These are phyloP conservation scores for Aphelinus certus DNA, from an alignment of 1,140 invertebrate species.

Conservation along the genomic window DNA sequence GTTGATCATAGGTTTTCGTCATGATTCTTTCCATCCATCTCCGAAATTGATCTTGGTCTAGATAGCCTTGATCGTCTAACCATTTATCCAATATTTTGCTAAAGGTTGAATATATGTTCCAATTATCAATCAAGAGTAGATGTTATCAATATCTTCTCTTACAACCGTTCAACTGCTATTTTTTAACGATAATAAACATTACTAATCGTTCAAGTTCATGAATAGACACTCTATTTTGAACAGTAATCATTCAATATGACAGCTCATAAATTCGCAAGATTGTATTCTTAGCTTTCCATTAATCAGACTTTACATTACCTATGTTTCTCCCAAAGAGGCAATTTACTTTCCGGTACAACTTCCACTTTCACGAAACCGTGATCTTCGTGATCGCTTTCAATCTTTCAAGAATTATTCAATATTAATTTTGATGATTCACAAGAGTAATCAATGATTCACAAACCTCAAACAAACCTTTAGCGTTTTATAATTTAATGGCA, in stretches of 20 bases:
- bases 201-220: too few species aligned
- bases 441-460: neutral
- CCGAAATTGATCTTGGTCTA: conserved; percentile 62
- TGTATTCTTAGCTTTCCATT: too few species aligned
- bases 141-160: too few species aligned
- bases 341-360: neutral
- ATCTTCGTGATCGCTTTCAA: conserved; percentile 26
- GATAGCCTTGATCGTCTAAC: conserved; percentile 53
- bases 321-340: too few species aligned
- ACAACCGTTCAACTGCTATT: too few species aligned
- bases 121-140: too few species aligned
- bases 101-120: conserved; percentile 27
- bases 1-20: conserved; percentile 49
- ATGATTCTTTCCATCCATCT: conserved; percentile 61
- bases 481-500: conserved; percentile 39
- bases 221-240: too few species aligned
- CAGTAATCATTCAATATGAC: too few species aligned
- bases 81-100: conserved; percentile 57
- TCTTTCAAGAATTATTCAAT: conserved; percentile 20
- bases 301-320: too few species aligned
- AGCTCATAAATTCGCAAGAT: too few species aligned
- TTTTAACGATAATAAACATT: too few species aligned
- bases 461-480: conserved; percentile 4
- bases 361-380: conserved; percentile 43
- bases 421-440: neutral